A percentile compares a stretch with the other conserved stretches of the same genome.
phyloP scores from a whole-genome alignment of 2,888 invertebrate genomes.

The Willowsia nigromaculata region DNA sequence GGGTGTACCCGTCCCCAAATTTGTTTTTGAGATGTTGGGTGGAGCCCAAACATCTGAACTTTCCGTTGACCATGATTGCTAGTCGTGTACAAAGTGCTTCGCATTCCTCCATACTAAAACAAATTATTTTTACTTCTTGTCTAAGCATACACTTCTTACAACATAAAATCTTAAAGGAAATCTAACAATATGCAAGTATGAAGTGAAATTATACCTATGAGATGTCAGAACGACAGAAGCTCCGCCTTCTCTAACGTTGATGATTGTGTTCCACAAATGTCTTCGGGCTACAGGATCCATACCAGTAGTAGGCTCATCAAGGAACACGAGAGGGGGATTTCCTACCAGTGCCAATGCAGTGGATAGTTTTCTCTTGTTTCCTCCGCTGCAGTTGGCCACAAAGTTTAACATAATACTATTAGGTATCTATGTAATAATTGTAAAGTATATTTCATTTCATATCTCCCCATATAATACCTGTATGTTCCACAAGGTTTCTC shows the following conservation, averaged over 20 bases:
- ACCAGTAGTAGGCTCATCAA: constrained; percentile 84
- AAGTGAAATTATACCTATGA: constrained; percentile 84
- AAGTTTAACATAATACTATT: neutral
- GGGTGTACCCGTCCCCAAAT: constrained; percentile 85
- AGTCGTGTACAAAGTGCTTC: constrained; percentile 90
- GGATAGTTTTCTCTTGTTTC: constrained; percentile 88
- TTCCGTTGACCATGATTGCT: constrained; percentile 91
- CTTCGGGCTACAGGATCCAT: constrained; percentile 91
- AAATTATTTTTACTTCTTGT: neutral
- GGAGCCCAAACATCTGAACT: constrained; percentile 87
- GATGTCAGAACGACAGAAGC: constrained; percentile 90
- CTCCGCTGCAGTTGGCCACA: constrained; percentile 83
- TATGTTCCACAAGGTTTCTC: constrained; percentile 84
- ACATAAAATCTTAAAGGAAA: too few relatives aligned
- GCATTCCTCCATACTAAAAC: constrained; percentile 88
- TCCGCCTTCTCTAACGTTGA: constrained; percentile 86
- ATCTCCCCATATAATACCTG: too few relatives aligned
- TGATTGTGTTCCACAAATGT: constrained; percentile 89
- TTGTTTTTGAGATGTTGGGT: constrained; percentile 89
- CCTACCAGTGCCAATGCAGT: constrained; percentile 87
- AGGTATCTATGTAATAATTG: neutral
- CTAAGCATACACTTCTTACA: too few relatives aligned
- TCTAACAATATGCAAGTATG: too few relatives aligned
- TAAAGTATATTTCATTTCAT: too few relatives aligned
- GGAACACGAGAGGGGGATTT: constrained; percentile 85